A percentile compares a stretch with the other conserved stretches of the same genome.
Conservation (phyloP, 2,797 vertebrate species). For the Octomys mimax region DNA sequence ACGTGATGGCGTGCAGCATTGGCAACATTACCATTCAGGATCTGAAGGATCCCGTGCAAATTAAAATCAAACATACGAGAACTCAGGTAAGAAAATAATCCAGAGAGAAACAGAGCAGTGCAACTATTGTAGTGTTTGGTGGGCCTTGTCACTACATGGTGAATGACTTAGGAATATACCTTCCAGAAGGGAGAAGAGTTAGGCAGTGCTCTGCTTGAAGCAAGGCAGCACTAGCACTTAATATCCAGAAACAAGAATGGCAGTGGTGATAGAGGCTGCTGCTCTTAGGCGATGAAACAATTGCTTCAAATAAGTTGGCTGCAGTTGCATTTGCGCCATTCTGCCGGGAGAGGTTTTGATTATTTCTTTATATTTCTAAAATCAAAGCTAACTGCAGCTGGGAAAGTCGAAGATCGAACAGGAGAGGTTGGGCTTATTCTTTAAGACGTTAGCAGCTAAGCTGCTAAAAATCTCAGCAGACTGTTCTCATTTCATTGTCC, state of each 20-base stretch:
- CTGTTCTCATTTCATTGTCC: not conserved
- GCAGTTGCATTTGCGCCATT: not conserved
- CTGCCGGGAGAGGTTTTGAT: not conserved
- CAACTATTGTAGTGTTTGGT: not conserved
- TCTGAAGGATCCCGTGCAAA: constrained; percentile 93
- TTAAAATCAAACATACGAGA: constrained; percentile 93
- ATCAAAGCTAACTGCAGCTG: not conserved
- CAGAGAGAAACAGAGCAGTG: not conserved
- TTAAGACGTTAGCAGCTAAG: not conserved
- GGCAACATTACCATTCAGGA: constrained; percentile 93
- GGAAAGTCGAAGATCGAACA: not conserved
- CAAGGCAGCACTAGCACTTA: not conserved
- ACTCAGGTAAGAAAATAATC: constrained; percentile 89
- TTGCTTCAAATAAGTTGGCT: not conserved
- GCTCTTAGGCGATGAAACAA: not conserved
- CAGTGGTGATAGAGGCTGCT: not conserved
- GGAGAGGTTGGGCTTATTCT: not conserved
- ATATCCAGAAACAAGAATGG: not conserved
- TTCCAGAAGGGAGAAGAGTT: not conserved
- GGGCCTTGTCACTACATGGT: not conserved
- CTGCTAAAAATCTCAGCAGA: not conserved
- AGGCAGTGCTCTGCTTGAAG: too few species aligned
- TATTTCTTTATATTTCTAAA: not conserved
- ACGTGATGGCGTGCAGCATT: constrained; percentile 97
- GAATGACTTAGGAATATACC: fast-evolving